phyloP scores from a whole-genome alignment of 2,797 vertebrate species.

The Sylvilagus floridanus region DNA sequence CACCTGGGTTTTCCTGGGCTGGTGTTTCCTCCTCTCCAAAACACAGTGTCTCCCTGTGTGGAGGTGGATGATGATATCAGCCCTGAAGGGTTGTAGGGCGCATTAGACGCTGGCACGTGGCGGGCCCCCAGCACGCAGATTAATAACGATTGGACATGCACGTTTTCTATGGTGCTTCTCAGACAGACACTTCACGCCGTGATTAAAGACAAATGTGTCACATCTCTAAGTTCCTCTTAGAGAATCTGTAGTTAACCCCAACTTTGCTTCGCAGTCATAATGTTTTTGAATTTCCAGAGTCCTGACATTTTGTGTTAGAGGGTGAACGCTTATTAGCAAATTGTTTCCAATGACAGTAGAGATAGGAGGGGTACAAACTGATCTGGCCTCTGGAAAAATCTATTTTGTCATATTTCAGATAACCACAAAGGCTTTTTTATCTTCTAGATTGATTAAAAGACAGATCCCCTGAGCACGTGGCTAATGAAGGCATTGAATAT shows the following conservation, averaged over 20 bases:
- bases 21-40: neutral
- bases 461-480: neutral
- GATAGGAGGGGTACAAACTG: neutral
- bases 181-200: slow-evolving; percentile 51
- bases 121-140: neutral
- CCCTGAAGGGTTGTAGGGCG: neutral
- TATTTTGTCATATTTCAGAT: neutral
- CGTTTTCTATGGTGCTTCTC: slow-evolving; percentile 15
- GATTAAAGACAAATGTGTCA: slow-evolving; percentile 77
- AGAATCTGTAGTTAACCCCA: slow-evolving; percentile 56
- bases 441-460: neutral
- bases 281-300: neutral
- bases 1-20: neutral
- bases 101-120: neutral
- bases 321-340: slow-evolving; percentile 1
- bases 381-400: neutral
- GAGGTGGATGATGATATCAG: neutral
- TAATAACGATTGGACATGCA: slow-evolving; percentile 13
- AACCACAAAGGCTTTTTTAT: neutral
- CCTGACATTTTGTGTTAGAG: neutral
- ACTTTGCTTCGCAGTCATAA: slow-evolving; percentile 43
- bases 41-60: neutral
- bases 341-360: neutral
- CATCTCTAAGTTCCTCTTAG: slow-evolving; percentile 52
- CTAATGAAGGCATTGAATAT: neutral